Conservation (phyloP, 2,113 vertebrate species). For the Anguilla rostrata region DNA sequence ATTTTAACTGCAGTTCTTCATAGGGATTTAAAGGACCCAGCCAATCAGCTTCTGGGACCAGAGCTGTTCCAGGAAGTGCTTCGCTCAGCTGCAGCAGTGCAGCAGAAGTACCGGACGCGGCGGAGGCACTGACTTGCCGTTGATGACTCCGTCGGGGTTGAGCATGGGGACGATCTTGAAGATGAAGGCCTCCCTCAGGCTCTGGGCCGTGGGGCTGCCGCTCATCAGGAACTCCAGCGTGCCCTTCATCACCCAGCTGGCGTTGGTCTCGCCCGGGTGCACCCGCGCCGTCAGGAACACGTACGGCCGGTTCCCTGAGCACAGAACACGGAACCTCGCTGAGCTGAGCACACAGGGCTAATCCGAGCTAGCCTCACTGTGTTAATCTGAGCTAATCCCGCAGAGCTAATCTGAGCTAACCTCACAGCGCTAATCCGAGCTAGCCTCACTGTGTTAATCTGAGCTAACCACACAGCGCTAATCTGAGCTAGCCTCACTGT, state of each 20-base stretch:
- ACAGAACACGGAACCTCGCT: conserved; percentile 12
- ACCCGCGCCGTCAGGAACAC: conserved; percentile 93
- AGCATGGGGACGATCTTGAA: conserved; percentile 99
- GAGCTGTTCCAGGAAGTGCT: too few relatives aligned
- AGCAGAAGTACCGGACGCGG: not conserved
- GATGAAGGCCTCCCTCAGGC: conserved; percentile 89
- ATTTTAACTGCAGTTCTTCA: too few relatives aligned
- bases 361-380: too few relatives aligned
- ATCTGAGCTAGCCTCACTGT: too few relatives aligned
- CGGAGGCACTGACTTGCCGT: conserved; percentile 86
- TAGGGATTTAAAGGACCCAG: too few relatives aligned
- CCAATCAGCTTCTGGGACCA: too few relatives aligned
- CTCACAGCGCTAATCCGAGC: too few relatives aligned
- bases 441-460: too few relatives aligned
- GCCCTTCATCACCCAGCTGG: conserved; percentile 99
- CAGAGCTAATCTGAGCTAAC: too few relatives aligned
- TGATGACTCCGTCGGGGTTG: conserved; percentile 97
- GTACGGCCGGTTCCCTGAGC: conserved; percentile 88
- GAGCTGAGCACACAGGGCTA: not conserved
- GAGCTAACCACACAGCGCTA: too few relatives aligned
- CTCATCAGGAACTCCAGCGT: conserved; percentile 95
- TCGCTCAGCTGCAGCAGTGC: too few relatives aligned
- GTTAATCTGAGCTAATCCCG: too few relatives aligned
- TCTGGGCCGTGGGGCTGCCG: conserved; percentile 80
- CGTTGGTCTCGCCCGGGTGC: conserved; percentile 96